A percentile compares a stretch with the other conserved stretches of the same genome.
Evolutionary conservation across 2,113 vertebrate genomes (phyloP).

Genomic region (Embiotoca jacksoni): DNA sequence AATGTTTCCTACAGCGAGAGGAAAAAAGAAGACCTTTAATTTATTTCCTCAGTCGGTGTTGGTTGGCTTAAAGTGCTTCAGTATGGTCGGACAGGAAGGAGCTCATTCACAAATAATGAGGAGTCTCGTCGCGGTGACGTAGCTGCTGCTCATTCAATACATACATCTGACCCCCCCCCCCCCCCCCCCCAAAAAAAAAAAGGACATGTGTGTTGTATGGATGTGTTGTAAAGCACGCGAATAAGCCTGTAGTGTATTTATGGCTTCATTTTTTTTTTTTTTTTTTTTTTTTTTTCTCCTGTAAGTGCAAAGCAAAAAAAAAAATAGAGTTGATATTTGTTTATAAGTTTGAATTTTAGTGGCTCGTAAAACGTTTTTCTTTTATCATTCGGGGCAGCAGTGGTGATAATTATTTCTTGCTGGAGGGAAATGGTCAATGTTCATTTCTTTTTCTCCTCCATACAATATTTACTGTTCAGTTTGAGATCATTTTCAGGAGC

Average conservation of each 20-base stretch:
- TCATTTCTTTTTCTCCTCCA: background rate
- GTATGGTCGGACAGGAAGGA: slow-evolving; percentile 78
- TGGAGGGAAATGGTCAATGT: no score
- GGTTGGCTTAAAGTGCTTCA: slow-evolving; percentile 75
- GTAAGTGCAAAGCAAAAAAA: slow-evolving; percentile 12
- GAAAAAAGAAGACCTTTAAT: slow-evolving; percentile 54
- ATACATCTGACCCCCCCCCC: slow-evolving; percentile 61
- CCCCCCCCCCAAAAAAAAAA: background rate
- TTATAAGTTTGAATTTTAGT: no score
- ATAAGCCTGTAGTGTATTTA: slow-evolving; percentile 47
- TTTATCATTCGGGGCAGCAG: no score
- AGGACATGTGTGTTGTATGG: slow-evolving; percentile 39
- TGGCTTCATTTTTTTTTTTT: slow-evolving; percentile 42
- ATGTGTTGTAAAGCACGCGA: slow-evolving; percentile 30
- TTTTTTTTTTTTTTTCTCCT: slow-evolving; percentile 46
- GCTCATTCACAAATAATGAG: slow-evolving; percentile 83
- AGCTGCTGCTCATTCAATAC: slow-evolving; percentile 71
- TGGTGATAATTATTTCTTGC: no score
- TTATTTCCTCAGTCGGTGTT: slow-evolving; percentile 61
- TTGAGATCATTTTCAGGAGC: no score
- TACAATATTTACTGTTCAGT: background rate
- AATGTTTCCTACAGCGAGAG: slow-evolving; percentile 38
- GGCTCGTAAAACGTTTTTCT: background rate
- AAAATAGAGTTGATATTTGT: no score
- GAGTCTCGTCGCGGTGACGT: slow-evolving; percentile 70